Evolutionary conservation across 2,797 vertebrate genomes (phyloP), one percentile per base, ranked within the genome.

Genomic region (Melanotaenia nigrans): DNA sequence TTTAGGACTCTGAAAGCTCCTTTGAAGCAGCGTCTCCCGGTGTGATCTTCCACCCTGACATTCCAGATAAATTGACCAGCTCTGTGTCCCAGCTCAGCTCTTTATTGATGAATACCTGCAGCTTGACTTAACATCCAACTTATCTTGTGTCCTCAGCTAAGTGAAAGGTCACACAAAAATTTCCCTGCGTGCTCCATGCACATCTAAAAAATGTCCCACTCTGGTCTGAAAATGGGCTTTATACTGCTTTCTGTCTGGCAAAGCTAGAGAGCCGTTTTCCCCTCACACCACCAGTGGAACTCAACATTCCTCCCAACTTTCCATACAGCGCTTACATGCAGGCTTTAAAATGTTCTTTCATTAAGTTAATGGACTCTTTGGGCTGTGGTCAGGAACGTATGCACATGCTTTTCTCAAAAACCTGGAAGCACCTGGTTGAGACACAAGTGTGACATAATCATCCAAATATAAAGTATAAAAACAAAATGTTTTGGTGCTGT

Each of bases 301-400:
- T 65, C 60, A 3, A 72, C 78, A 82, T 89, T 86, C 81, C 71
- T 73, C 28, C 61, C 2, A 73, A 82, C 33, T 81, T 85, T 89
- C 88, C 82, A 73, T 51, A 24, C 13, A 65, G 58, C 10, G 18
- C 63, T 83, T 30, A 53, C 38, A 54, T 59, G 83, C 65, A 33
- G 25, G 32, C 74, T 67, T n/a, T 42, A 68, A 78, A 60, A 18
- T 57, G 63, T 57, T 54, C 7, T 71, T 85, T 77, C 79, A 65
- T 77, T n/a, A 36, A 77, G 47, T 71, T 69, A 69, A 79, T 32
- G 30, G 71, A 65, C 65, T 55, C 57, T 75, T 69, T 76, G 36
- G 54, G 63, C 9, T 58, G 59, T 42, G 66, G 71, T 56, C 45
- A 22, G 51, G 56, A 58, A 65, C 18, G 3, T 40, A 57, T 49